Evolutionary conservation across 2,888 invertebrate genomes (phyloP).

Genomic region (Polietes domitor): DNA sequence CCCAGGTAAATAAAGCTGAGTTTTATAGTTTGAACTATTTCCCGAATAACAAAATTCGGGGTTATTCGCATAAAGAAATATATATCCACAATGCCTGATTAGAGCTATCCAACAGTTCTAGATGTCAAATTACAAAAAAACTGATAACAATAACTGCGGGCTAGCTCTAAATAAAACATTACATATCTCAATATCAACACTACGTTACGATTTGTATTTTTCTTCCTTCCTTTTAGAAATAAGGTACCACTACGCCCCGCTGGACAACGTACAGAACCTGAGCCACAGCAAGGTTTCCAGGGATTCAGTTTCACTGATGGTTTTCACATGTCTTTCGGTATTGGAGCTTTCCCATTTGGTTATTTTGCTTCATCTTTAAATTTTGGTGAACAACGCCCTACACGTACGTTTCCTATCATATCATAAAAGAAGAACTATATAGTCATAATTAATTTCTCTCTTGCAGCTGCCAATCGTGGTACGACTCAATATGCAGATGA

Average conservation of each 20-base stretch:
- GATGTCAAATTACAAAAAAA: too few species aligned
- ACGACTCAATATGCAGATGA: slow-evolving; percentile 95
- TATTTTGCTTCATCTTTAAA: slow-evolving; percentile 97
- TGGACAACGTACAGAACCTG: slow-evolving; percentile 96
- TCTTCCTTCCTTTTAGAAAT: slow-evolving; percentile 76
- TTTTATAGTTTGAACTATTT: too few species aligned
- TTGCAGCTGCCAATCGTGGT: slow-evolving; percentile 83
- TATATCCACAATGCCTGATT: too few species aligned
- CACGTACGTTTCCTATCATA: slow-evolving; percentile 79
- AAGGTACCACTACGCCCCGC: slow-evolving; percentile 94
- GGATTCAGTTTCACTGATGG: slow-evolving; percentile 95
- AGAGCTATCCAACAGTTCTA: too few species aligned
- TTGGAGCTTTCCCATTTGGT: slow-evolving; percentile 98
- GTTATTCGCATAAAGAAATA: too few species aligned
- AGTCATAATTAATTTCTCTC: slow-evolving; percentile 25
- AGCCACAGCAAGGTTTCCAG: slow-evolving; percentile 89
- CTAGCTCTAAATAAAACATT: too few species aligned
- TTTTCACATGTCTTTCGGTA: slow-evolving; percentile 99
- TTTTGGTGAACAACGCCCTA: slow-evolving; percentile 92
- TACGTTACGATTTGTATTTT: too few species aligned
- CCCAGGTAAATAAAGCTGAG: slow-evolving; percentile 88
- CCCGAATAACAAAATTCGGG: too few species aligned
- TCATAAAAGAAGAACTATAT: too few species aligned
- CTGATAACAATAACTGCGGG: too few species aligned
- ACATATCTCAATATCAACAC: too few species aligned